Conservation (phyloP, 2,888 invertebrate genomes). For the Ferdinandea cuprea region DNA sequence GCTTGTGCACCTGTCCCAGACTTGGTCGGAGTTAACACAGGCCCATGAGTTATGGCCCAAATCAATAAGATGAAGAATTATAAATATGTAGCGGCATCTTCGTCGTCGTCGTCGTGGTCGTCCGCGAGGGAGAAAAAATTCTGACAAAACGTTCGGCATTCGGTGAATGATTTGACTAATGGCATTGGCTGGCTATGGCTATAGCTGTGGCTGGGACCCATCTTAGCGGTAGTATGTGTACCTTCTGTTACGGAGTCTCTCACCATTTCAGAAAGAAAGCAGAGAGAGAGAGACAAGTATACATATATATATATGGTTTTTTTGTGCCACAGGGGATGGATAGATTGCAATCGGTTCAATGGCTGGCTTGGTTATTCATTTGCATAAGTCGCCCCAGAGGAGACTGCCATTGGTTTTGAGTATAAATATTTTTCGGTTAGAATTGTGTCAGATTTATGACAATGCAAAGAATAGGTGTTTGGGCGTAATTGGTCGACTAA, state of each 20-base stretch:
- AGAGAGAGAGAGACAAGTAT: constrained; percentile 1
- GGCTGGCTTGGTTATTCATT: constrained; percentile 24
- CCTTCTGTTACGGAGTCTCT: constrained; percentile 9
- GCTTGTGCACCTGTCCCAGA: constrained; percentile 51
- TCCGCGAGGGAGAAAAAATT: constrained; percentile 16
- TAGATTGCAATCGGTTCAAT: constrained; percentile 58
- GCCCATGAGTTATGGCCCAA: constrained; percentile 69
- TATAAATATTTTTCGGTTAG: background rate
- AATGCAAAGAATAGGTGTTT: constrained; percentile 24
- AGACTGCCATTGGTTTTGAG: constrained; percentile 11
- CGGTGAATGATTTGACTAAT: constrained; percentile 62
- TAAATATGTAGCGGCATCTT: constrained; percentile 46
- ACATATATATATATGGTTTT: background rate
- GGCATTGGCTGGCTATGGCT: constrained; percentile 51
- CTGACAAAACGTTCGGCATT: constrained; percentile 59
- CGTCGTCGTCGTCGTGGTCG: constrained; percentile 10
- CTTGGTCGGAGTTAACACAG: constrained; percentile 5
- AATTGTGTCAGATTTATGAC: constrained; percentile 47
- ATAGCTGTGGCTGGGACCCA: constrained; percentile 59
- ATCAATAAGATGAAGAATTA: constrained; percentile 67
- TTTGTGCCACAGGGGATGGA: constrained; percentile 36
- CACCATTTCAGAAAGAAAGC: constrained; percentile 43
- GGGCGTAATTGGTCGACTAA: constrained; percentile 41
- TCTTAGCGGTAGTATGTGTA: constrained; percentile 15
- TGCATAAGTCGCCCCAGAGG: constrained; percentile 31